phyloP scores from a whole-genome alignment of 2,113 vertebrate genomes.

The Crotophaga sulcirostris region DNA sequence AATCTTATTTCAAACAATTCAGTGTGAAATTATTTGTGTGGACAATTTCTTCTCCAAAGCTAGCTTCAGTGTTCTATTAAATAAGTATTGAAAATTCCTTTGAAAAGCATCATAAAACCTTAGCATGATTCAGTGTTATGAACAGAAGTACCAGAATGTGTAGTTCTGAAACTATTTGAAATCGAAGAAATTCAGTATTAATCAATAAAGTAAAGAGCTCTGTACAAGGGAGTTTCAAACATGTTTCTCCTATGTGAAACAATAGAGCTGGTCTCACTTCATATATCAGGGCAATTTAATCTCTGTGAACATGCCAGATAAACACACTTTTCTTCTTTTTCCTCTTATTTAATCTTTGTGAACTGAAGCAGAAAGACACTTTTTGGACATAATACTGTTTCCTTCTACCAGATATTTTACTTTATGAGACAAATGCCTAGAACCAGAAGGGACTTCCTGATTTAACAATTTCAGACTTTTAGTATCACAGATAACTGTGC shows the following conservation, averaged over 20 bases:
- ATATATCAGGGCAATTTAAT: neutral
- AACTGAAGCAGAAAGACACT: neutral
- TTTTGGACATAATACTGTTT: neutral
- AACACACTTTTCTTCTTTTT: neutral
- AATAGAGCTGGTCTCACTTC: neutral
- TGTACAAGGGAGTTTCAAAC: neutral
- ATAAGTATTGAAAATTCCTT: neutral
- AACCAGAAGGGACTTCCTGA: neutral
- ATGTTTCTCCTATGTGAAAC: neutral
- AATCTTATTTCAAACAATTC: neutral
- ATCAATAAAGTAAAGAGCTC: neutral
- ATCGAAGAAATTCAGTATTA: neutral
- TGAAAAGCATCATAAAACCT: neutral
- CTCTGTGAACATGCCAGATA: neutral
- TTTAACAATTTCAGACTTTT: neutral
- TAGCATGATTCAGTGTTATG: neutral
- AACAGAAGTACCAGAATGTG: neutral
- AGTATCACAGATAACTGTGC: neutral
- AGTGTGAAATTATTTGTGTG: neutral
- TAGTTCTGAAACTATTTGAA: neutral
- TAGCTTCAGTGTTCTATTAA: neutral
- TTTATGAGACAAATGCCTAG: neutral
- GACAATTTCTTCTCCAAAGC: neutral
- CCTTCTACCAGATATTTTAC: neutral
- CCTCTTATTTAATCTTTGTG: neutral